Percentiles rank a stretch among this genome's conserved stretches.
phyloP scores from a whole-genome alignment of 2,113 vertebrate genomes.

The Leptocoma aspasia region DNA sequence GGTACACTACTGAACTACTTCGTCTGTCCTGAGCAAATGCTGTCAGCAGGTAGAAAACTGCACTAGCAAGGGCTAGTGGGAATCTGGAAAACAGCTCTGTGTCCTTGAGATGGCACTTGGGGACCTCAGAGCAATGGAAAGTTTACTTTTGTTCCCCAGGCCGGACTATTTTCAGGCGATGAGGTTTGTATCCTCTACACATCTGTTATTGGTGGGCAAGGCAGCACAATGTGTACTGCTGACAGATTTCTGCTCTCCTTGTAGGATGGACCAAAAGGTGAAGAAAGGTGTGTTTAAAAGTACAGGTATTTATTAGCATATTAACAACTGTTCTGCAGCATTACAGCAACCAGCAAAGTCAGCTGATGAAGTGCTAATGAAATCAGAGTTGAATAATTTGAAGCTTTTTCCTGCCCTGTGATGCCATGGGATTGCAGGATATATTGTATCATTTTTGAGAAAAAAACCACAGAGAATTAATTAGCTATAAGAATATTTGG shows the following conservation, averaged over 20 bases:
- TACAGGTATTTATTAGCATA: not conserved
- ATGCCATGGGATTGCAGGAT: not conserved
- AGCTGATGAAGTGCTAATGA: not conserved
- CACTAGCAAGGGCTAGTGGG: rapidly evolving
- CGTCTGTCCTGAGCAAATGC: rapidly evolving
- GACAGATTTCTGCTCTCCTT: not conserved
- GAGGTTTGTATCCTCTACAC: not conserved
- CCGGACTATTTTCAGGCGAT: not conserved
- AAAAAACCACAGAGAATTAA: not conserved
- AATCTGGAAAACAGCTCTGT: not conserved
- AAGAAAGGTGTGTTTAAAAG: not conserved
- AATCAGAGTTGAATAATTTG: not conserved
- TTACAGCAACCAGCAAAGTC: not conserved
- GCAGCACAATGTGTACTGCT: not conserved
- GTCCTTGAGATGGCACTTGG: not conserved
- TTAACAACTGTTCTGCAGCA: not conserved
- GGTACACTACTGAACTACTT: not conserved
- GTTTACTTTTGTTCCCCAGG: not conserved
- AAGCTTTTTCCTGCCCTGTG: not conserved
- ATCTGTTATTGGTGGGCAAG: rapidly evolving
- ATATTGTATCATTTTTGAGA: not conserved
- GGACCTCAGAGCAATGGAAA: not conserved
- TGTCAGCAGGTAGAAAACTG: not conserved
- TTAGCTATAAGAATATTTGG: not conserved
- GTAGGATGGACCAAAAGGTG: not conserved